Conservation (phyloP, 2,113 vertebrate species). For the Alexandromys fortis region DNA sequence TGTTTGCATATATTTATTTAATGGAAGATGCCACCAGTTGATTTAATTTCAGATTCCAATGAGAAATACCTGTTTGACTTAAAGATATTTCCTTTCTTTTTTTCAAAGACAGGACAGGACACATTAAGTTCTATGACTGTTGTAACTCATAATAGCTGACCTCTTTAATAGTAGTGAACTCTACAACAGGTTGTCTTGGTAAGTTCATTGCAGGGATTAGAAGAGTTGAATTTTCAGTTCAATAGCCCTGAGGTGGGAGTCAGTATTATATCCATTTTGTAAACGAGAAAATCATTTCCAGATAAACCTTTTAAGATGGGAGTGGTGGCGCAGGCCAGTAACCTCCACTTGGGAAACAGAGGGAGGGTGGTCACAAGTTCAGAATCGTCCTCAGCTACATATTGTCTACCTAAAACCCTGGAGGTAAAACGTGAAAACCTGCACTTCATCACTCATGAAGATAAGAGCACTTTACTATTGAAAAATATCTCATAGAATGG, state of each 20-base stretch:
- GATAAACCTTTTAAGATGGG: background rate
- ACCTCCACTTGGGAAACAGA: background rate
- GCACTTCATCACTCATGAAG: background rate
- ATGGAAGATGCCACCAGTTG: background rate
- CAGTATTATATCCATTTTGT: conserved; percentile 16
- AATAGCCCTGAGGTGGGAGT: background rate
- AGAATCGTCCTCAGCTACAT: background rate
- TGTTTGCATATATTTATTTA: background rate
- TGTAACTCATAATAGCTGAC: conserved; percentile 1
- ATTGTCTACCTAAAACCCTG: background rate
- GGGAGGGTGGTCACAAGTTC: background rate
- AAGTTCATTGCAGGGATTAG: background rate
- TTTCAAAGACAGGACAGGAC: background rate
- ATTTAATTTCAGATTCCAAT: conserved; percentile 55
- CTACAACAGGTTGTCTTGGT: background rate
- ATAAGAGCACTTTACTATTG: background rate
- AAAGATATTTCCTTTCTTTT: background rate
- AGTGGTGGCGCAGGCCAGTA: background rate
- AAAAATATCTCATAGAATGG: conserved; percentile 28
- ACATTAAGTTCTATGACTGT: background rate
- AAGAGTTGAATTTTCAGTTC: conserved; percentile 15
- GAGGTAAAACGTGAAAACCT: background rate
- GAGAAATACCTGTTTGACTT: conserved; percentile 41
- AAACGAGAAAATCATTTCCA: conserved; percentile 11
- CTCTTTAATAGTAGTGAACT: background rate